Evolutionary conservation across 2,888 invertebrate genomes (phyloP).

Genomic region (Petrolisthes manimaculis): DNA sequence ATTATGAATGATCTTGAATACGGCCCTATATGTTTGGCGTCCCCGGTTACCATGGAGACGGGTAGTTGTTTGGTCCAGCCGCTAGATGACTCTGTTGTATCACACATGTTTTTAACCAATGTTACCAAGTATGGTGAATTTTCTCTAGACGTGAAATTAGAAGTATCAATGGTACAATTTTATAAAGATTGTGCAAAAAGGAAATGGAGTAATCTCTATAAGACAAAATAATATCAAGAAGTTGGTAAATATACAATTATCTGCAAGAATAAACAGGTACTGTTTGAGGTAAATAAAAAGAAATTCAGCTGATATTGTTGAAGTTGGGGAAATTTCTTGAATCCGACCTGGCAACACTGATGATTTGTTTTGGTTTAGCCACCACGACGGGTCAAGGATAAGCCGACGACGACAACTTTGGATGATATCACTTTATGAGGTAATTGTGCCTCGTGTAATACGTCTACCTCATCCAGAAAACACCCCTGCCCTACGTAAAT

Average conservation of each 20-base stretch:
- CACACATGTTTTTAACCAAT: slow-evolving; percentile 24
- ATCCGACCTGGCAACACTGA: too few species aligned
- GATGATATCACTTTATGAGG: slow-evolving; percentile 14
- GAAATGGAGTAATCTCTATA: too few species aligned
- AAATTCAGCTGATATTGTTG: too few species aligned
- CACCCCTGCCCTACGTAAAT: not conserved
- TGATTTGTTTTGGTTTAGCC: slow-evolving; percentile 10
- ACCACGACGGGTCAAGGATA: slow-evolving; percentile 28
- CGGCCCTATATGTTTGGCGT: not conserved
- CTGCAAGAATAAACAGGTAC: too few species aligned
- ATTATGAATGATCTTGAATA: not conserved
- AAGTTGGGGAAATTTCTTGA: too few species aligned
- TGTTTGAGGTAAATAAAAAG: too few species aligned
- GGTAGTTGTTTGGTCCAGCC: not conserved
- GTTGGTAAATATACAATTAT: too few species aligned
- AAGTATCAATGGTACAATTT: too few species aligned
- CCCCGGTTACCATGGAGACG: slow-evolving; percentile 2
- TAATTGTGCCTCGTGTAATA: not conserved
- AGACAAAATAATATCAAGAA: too few species aligned
- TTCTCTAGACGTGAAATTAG: too few species aligned
- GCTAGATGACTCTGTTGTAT: not conserved
- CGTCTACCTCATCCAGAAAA: not conserved
- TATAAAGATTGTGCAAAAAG: too few species aligned
- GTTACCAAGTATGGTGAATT: too few species aligned
- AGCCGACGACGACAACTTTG: slow-evolving; percentile 9